Evolutionary conservation across 2,888 invertebrate species (phyloP).

Genomic region (Emesis furor): DNA sequence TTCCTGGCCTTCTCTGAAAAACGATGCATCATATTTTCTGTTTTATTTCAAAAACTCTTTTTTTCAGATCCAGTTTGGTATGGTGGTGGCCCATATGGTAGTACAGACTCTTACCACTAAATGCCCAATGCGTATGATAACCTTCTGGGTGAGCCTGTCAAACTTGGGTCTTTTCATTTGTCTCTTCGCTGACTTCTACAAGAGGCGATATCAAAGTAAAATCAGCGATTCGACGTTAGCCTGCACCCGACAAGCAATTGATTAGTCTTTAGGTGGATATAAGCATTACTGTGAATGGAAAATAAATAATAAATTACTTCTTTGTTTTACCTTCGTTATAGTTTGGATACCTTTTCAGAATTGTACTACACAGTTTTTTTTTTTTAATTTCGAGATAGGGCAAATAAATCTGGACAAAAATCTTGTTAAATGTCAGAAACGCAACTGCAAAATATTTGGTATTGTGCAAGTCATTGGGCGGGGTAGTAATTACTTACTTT

Average conservation of each 20-base stretch:
- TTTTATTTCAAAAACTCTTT: background rate
- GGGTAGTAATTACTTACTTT: too few species aligned
- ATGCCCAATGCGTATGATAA: conserved; percentile 77
- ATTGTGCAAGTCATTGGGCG: too few species aligned
- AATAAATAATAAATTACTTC: background rate
- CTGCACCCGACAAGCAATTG: conserved; percentile 40
- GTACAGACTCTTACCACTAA: conserved; percentile 76
- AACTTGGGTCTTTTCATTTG: conserved; percentile 76
- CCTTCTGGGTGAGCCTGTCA: conserved; percentile 77
- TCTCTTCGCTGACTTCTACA: conserved; percentile 79
- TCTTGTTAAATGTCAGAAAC: too few species aligned
- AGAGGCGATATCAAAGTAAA: conserved; percentile 69
- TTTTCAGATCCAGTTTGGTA: conserved; percentile 79
- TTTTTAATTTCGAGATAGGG: too few species aligned
- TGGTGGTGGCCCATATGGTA: conserved; percentile 75
- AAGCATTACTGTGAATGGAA: background rate
- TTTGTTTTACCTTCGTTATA: background rate
- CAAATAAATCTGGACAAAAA: too few species aligned
- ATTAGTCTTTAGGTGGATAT: conserved; percentile 36
- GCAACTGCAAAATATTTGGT: too few species aligned
- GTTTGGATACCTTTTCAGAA: too few species aligned
- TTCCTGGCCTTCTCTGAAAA: too few species aligned
- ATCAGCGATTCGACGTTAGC: conserved; percentile 11
- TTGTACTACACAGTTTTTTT: too few species aligned
- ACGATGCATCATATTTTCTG: too few species aligned